phyloP scores from a whole-genome alignment of 2,113 vertebrate genomes.

The Corythaixoides concolor region DNA sequence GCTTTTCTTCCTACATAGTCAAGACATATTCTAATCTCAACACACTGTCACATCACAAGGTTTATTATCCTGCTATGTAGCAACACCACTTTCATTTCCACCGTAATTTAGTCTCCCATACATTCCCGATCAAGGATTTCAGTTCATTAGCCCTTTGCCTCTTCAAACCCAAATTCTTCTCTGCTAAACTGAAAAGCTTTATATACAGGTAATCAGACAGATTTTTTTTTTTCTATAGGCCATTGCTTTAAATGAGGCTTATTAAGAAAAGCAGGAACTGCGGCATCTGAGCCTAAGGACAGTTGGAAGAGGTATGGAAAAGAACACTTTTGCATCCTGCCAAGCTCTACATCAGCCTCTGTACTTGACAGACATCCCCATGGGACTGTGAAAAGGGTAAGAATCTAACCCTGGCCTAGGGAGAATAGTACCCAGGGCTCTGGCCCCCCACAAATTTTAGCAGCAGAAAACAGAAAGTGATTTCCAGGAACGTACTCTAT shows the following conservation, averaged over 20 bases:
- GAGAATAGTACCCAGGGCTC: neutral
- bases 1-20: neutral
- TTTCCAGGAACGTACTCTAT: neutral
- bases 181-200: neutral
- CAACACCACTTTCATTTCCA: neutral
- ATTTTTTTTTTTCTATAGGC: neutral
- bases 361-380: neutral
- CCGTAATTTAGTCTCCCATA: neutral
- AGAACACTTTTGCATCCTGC: neutral
- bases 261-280: neutral
- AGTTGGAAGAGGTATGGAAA: neutral
- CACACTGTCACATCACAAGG: neutral
- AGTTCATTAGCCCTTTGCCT: neutral
- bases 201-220: neutral
- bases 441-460: neutral
- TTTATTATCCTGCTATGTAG: neutral
- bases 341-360: neutral
- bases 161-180: neutral
- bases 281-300: neutral
- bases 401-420: neutral
- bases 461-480: neutral
- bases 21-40: neutral
- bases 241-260: neutral
- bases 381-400: neutral
- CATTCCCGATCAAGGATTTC: neutral